A percentile compares a stretch with the other conserved stretches of the same genome.
phyloP scores from a whole-genome alignment of 2,888 invertebrate genomes.

The Pteria penguin region DNA sequence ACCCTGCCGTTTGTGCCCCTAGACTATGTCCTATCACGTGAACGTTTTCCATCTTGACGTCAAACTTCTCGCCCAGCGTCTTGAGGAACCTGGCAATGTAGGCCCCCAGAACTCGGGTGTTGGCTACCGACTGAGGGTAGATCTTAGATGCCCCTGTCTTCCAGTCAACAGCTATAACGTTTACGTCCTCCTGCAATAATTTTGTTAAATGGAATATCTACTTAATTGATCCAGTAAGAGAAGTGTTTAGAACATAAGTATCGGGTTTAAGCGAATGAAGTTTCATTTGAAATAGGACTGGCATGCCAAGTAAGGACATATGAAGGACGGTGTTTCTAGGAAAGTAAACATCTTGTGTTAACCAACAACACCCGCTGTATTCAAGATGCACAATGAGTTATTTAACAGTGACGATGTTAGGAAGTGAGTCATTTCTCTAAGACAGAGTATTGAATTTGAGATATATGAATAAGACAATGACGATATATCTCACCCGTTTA shows the following conservation, averaged over 20 bases:
- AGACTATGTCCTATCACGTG: conserved; percentile 89
- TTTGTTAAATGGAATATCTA: no score
- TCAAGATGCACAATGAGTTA: no score
- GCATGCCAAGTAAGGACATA: no score
- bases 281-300: no score
- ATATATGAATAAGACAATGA: neutral
- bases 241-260: no score
- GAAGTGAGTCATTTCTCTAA: no score
- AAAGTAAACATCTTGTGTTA: no score
- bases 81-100: conserved; percentile 68
- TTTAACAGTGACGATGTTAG: no score
- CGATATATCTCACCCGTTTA: conserved; percentile 67
- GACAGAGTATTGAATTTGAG: conserved; percentile 49
- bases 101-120: conserved; percentile 77
- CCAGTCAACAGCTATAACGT: conserved; percentile 67
- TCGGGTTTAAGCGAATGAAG: no score
- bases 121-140: conserved; percentile 77
- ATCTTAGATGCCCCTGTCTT: conserved; percentile 58
- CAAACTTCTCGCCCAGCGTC: conserved; percentile 49
- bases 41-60: conserved; percentile 45
- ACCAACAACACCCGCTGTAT: no score
- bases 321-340: no score
- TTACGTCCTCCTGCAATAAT: conserved; percentile 55
- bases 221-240: no score
- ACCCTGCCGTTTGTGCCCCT: conserved; percentile 93